Base-by-base conservation (phyloP, 2,113 vertebrate species). In the Notiomystis cincta region DNA sequence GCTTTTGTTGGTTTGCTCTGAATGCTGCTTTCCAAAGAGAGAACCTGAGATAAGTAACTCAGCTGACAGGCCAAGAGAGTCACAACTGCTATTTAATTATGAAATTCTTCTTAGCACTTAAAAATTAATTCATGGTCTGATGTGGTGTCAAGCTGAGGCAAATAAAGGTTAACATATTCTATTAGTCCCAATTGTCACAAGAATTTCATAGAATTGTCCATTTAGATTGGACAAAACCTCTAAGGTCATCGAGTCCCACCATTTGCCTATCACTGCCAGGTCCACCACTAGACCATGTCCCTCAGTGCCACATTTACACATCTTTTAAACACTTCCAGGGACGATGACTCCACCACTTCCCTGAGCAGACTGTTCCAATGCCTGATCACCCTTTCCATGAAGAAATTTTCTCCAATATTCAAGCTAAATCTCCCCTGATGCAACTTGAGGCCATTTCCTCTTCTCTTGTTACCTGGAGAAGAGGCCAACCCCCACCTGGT, bases 101-200 rank as follows among this genome's bases (percentile, higher is more conserved):
- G 75, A 96, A 95, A 96, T 82, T 95, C 96, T 96, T 97, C 95
- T 87, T 96, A 94, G 93, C 94, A 96, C 93, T 97, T 96, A 95
- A 82, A 82, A 96, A 94, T 96, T 97, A 98, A 97, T 98, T 97
- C 95, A 95, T 86, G 81, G 95, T 95, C 96, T 98, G 97, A 94
- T 96, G 95, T 95, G 83, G 93, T 97, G 97, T 98, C 97, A 97
- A 94, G 90, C 89, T 82, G 95, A 89, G 91, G 79, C n/a, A 77
- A 97, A 97, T 96, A 97, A 97, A 98, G 98, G 98, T 98, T 98
- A 98, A 98, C 96, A 94, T 91, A 98, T 98, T 97, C 97, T 98
- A 98, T 98, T 98, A 98, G 97, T 97, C 89, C 91, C 96, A 97
- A 98, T 98, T 97, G 98, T 97, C 97, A 95, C 95, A 97, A 97